Evolutionary conservation across 2,888 invertebrate genomes (phyloP).

Genomic region (Tyria jacobaeae): DNA sequence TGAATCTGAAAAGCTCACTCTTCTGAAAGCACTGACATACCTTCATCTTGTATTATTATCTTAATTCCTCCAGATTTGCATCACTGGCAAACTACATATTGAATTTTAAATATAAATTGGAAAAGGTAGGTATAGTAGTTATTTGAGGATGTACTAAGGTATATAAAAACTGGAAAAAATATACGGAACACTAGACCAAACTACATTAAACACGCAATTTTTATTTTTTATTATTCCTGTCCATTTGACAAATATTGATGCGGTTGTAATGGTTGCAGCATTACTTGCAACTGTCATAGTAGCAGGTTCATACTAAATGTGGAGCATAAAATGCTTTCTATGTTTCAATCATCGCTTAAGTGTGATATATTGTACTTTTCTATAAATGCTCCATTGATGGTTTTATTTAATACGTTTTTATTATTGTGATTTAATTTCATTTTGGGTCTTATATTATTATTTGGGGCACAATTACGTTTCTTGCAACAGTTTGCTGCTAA

Average conservation of each 20-base stretch:
- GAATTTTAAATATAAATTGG: too few species aligned
- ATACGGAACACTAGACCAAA: constrained; percentile 39
- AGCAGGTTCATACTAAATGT: constrained; percentile 55
- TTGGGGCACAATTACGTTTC: neutral
- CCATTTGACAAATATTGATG: constrained; percentile 77
- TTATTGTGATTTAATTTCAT: constrained; percentile 22
- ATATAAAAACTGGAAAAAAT: neutral
- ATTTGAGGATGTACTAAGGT: too few species aligned
- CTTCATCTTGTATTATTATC: too few species aligned
- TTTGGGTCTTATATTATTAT: neutral
- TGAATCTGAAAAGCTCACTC: too few species aligned
- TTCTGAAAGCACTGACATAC: too few species aligned
- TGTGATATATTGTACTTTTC: constrained; percentile 70
- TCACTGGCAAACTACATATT: too few species aligned
- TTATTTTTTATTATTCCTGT: constrained; percentile 59
- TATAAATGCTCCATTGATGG: constrained; percentile 35
- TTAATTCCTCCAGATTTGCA: too few species aligned
- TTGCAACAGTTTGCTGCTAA: neutral
- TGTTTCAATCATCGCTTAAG: constrained; percentile 69
- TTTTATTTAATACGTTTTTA: constrained; percentile 21
- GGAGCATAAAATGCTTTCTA: constrained; percentile 72
- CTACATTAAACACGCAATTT: constrained; percentile 19
- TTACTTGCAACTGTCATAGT: constrained; percentile 57
- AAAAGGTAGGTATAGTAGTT: too few species aligned
- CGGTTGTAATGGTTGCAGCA: constrained; percentile 49